Evolutionary conservation across 2,113 vertebrate genomes (phyloP).

Genomic region (Alligator mississippiensis): DNA sequence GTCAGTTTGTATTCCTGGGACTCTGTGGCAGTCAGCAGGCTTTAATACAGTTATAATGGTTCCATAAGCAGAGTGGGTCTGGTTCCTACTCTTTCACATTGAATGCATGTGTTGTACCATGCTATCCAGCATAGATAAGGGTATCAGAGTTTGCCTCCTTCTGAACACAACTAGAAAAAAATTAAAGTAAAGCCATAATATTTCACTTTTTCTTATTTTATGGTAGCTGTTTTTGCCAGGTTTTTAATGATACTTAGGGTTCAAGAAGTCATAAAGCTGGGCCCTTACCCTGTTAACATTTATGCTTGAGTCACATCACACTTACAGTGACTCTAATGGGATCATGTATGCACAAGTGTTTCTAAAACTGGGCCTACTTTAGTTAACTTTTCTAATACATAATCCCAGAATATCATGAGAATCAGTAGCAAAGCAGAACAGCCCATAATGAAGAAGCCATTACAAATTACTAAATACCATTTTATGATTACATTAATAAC

Average conservation of each 20-base stretch:
- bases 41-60: background rate
- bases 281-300: background rate
- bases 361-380: background rate
- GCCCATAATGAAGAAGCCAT: background rate
- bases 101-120: background rate
- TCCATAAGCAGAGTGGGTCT: background rate
- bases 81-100: background rate
- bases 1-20: background rate
- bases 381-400: slow-evolving; percentile 16
- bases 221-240: background rate
- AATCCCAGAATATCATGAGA: background rate
- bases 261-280: background rate
- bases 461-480: background rate
- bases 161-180: background rate
- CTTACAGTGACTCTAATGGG: background rate
- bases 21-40: background rate
- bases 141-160: background rate
- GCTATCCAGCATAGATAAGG: background rate
- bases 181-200: background rate
- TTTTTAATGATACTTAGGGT: background rate
- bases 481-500: background rate
- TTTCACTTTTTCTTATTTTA: background rate
- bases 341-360: background rate
- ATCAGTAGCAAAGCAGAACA: background rate
- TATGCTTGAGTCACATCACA: background rate